These are phyloP conservation scores for Yponomeuta malinellus DNA, from an alignment of 2,888 invertebrate species.

Conservation along the genomic window DNA sequence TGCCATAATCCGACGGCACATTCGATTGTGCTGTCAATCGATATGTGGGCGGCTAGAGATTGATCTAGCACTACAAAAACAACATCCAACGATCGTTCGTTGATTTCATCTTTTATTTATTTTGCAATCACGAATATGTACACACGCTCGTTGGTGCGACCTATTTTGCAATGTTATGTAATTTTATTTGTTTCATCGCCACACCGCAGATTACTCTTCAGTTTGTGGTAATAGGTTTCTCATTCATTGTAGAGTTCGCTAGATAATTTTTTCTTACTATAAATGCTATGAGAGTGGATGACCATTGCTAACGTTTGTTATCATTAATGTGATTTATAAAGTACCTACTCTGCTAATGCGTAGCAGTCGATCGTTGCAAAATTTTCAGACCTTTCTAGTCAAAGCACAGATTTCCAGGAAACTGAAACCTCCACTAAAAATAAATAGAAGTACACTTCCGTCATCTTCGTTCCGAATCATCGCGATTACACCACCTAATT, in stretches of 20 bases:
- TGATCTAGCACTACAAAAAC: background rate
- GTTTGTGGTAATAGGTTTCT: background rate
- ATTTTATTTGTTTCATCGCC: constrained; percentile 6
- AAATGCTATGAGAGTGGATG: too few relatives aligned
- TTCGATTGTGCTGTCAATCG: background rate
- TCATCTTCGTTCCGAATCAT: too few relatives aligned
- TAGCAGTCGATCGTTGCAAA: too few relatives aligned
- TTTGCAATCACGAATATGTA: background rate
- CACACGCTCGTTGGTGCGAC: background rate
- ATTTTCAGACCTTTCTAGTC: too few relatives aligned
- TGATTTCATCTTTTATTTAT: background rate
- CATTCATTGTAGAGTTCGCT: too few relatives aligned
- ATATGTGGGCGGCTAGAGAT: background rate
- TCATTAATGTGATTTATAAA: too few relatives aligned
- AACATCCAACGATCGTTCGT: background rate
- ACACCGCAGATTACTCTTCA: background rate
- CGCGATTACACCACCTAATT: background rate
- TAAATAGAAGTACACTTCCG: too few relatives aligned
- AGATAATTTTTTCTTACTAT: too few relatives aligned
- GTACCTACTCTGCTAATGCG: too few relatives aligned
- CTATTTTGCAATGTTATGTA: background rate
- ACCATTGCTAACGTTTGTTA: too few relatives aligned
- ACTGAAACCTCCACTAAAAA: too few relatives aligned
- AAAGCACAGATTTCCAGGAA: too few relatives aligned
- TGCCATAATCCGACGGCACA: background rate